A percentile compares a stretch with the other conserved stretches of the same genome.
phyloP scores from a whole-genome alignment of 2,888 invertebrate species.

The Agrotis exclamationis region DNA sequence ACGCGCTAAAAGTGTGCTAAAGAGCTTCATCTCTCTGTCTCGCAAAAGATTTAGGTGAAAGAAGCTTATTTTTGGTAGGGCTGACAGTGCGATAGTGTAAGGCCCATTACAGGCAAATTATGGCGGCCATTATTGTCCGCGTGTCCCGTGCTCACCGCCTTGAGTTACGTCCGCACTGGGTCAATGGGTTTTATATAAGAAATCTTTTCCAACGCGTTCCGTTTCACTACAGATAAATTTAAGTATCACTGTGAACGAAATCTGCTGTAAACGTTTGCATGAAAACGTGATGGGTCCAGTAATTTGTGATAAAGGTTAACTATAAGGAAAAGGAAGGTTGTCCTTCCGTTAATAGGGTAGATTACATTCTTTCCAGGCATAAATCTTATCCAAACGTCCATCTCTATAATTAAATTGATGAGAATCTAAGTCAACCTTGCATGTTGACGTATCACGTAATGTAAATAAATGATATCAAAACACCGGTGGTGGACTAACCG shows the following conservation, averaged over 20 bases:
- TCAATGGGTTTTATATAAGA: conserved; percentile 87
- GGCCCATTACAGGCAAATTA: conserved; percentile 90
- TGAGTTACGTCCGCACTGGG: conserved; percentile 86
- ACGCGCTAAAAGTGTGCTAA: conserved; percentile 71
- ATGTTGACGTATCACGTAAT: conserved; percentile 42
- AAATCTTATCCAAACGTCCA: conserved; percentile 18
- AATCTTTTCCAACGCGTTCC: conserved; percentile 74
- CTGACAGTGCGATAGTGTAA: conserved; percentile 90
- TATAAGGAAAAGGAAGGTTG: conserved; percentile 39
- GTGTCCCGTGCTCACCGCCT: conserved; percentile 83
- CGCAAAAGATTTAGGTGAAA: conserved; percentile 79
- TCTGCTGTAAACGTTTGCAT: conserved; percentile 50
- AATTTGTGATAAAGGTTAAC: conserved; percentile 43
- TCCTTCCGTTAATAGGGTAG: conserved; percentile 27
- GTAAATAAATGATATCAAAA: conserved; percentile 67
- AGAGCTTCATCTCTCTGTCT: conserved; percentile 74
- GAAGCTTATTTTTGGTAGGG: conserved; percentile 88
- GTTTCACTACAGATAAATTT: conserved; percentile 60
- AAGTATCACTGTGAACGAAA: conserved; percentile 51
- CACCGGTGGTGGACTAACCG: conserved; percentile 72
- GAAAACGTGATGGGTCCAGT: conserved; percentile 33
- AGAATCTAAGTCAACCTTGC: conserved; percentile 13
- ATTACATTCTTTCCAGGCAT: conserved; percentile 32
- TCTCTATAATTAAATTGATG: conserved; percentile 35
- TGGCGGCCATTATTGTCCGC: conserved; percentile 88